Conservation (phyloP, 23 tunicate genomes). For the Halocynthia aurantium region DNA sequence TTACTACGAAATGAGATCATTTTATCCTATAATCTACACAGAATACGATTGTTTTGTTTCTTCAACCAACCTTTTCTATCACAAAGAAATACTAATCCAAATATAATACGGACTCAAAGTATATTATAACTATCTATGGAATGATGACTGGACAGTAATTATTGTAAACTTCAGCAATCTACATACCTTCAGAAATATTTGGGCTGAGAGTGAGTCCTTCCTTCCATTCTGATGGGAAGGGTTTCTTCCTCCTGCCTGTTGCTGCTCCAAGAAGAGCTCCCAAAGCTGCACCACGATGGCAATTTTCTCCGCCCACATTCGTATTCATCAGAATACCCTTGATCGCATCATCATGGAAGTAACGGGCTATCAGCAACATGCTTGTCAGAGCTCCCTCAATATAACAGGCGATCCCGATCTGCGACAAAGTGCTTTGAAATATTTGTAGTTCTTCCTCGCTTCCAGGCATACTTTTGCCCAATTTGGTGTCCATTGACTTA, state of each 20-base stretch:
- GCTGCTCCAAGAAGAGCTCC: conserved; percentile 55
- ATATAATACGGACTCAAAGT: no score
- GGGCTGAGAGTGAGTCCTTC: conserved; percentile 15
- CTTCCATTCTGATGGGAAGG: conserved; percentile 43
- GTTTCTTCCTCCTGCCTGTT: conserved; percentile 21
- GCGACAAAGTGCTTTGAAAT: background rate
- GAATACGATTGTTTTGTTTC: no score
- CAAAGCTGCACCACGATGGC: conserved; percentile 46
- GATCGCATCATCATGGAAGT: conserved; percentile 48
- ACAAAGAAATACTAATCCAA: no score
- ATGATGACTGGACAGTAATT: no score
- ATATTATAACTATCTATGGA: no score
- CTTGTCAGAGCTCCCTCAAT: conserved; percentile 45
- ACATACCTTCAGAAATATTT: conserved; percentile 18
- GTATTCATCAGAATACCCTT: conserved; percentile 53
- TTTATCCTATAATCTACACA: no score
- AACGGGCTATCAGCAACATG: conserved; percentile 28
- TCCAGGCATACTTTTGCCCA: no score
- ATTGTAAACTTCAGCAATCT: no score
- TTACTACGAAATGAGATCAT: no score
- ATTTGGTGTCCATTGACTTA: background rate
- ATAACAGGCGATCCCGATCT: conserved; percentile 66
- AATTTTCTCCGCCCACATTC: conserved; percentile 61
- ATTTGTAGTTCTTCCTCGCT: background rate
- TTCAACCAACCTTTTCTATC: no score